phyloP scores from a whole-genome alignment of 1,140 invertebrate genomes.

The Oryctes rhinoceros region DNA sequence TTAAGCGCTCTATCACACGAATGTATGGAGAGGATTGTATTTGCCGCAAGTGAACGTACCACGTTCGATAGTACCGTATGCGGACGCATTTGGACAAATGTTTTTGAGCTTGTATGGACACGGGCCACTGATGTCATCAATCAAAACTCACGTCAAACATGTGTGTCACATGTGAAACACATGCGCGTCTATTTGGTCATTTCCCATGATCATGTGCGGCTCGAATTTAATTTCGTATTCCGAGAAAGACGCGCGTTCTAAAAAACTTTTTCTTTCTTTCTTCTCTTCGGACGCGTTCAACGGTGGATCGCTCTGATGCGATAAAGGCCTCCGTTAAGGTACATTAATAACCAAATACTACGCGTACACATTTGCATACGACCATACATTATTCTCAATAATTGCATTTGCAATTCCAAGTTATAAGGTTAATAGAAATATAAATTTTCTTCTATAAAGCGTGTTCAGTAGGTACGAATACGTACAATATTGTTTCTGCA shows the following conservation, averaged over 20 bases:
- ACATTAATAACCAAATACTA: slow-evolving; percentile 36
- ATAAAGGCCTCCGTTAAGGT: slow-evolving; percentile 24
- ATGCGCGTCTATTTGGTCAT: slow-evolving; percentile 24
- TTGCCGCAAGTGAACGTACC: neutral
- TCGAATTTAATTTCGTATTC: slow-evolving; percentile 36
- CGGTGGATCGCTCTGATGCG: neutral
- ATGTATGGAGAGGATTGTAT: slow-evolving; percentile 8
- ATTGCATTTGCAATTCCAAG: slow-evolving; percentile 5
- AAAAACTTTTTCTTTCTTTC: neutral
- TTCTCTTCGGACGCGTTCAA: neutral
- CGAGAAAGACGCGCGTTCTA: slow-evolving; percentile 3
- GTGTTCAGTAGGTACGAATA: neutral
- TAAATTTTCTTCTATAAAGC: slow-evolving; percentile 2
- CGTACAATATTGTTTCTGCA: too few species aligned
- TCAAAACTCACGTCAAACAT: slow-evolving; percentile 36
- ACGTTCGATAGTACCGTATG: neutral
- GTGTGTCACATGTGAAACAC: slow-evolving; percentile 26
- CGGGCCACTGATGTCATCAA: slow-evolving; percentile 36
- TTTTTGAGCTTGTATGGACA: slow-evolving; percentile 21
- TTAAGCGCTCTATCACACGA: slow-evolving; percentile 30
- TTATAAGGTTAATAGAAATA: slow-evolving; percentile 1
- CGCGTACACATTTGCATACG: slow-evolving; percentile 19
- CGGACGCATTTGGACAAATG: neutral
- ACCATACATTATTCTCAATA: slow-evolving; percentile 17
- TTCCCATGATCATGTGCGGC: slow-evolving; percentile 33